These are phyloP conservation scores for Epirrhoe tristata DNA, from an alignment of 2,888 invertebrate species.

Conservation along the genomic window DNA sequence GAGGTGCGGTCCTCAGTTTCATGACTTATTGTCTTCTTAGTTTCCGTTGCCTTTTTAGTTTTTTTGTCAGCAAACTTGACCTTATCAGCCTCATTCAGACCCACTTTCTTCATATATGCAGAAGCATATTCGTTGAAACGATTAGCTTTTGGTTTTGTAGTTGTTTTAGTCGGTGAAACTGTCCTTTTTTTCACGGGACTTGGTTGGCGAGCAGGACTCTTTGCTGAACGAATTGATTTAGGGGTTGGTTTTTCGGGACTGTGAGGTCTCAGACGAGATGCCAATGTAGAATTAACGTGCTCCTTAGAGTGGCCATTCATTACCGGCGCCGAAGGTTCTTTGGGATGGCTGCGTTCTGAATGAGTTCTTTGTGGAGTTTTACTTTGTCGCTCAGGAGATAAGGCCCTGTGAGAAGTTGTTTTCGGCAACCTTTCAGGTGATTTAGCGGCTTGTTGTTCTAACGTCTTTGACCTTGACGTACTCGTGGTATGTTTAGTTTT, in stretches of 20 bases:
- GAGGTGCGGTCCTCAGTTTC: slow-evolving; percentile 53
- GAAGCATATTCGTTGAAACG: slow-evolving; percentile 79
- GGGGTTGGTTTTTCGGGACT: slow-evolving; percentile 66
- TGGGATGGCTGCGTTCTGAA: slow-evolving; percentile 49
- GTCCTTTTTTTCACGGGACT: slow-evolving; percentile 77
- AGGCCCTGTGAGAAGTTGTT: slow-evolving; percentile 49
- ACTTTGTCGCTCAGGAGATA: slow-evolving; percentile 60
- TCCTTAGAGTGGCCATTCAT: slow-evolving; percentile 66
- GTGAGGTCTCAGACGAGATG: slow-evolving; percentile 55
- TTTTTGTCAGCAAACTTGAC: slow-evolving; percentile 58
- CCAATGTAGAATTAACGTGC: slow-evolving; percentile 47
- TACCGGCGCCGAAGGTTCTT: slow-evolving; percentile 47
- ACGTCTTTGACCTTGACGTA: slow-evolving; percentile 55
- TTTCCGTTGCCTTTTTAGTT: slow-evolving; percentile 54
- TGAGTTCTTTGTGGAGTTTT: slow-evolving; percentile 50
- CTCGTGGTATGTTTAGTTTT: slow-evolving; percentile 58
- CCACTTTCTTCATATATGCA: slow-evolving; percentile 81
- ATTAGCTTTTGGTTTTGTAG: slow-evolving; percentile 69
- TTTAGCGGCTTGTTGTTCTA: slow-evolving; percentile 54
- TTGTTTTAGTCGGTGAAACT: slow-evolving; percentile 68
- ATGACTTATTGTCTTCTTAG: slow-evolving; percentile 50
- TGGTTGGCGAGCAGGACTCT: slow-evolving; percentile 63
- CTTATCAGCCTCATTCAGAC: slow-evolving; percentile 70
- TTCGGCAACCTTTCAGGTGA: slow-evolving; percentile 58
- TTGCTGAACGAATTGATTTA: slow-evolving; percentile 53